Evolutionary conservation across 2,888 invertebrate species (phyloP), one percentile per base, ranked within the genome.

Genomic region (Tenthredo amoena): DNA sequence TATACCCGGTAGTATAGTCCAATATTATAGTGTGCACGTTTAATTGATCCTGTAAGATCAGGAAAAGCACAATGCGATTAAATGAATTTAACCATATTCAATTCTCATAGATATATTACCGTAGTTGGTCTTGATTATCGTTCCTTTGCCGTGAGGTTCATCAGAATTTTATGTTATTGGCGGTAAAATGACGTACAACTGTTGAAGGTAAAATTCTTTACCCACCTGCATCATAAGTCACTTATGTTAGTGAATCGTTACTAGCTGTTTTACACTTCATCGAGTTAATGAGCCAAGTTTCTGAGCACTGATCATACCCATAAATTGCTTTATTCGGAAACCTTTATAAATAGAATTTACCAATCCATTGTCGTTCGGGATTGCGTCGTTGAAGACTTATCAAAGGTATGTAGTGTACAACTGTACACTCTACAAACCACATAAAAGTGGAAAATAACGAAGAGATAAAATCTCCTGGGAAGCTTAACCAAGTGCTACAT

Each of bases 201-300:
- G 31, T 34, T 68, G 26, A 2, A 68, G 34, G 34, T 1, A 6
- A 68, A 68, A 68, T 34, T 68, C 31, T 18, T 68, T 12, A 7
- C 3, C 5, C 68, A 68, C 68, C 68, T 68, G 68, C 68, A 34
- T 68, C 68, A 18, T 18, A 68, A 68, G 68, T 68, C 68, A 34
- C 18, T 68, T n/a, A n/a, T n/a, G n/a, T n/a, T 18, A 12, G 26
- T 34, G 68, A 34, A 68, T 68, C 62, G 62, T 62, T 21, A 62
- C 26, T 9, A 26, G 2, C 62, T 21, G 62, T 26, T 62, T 62
- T 62, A 12, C 62, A 7, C n/a, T 58, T 62, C 62, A 12, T 21
- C 62, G 21, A 68, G 5, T 31, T 31, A 34, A 68, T 68, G 4
- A 31, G 31, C 15, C 68, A 68, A 68, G 68, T 34, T 34, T 68